Evolutionary conservation across 2,888 invertebrate genomes (phyloP).

Genomic region (Cancer borealis): DNA sequence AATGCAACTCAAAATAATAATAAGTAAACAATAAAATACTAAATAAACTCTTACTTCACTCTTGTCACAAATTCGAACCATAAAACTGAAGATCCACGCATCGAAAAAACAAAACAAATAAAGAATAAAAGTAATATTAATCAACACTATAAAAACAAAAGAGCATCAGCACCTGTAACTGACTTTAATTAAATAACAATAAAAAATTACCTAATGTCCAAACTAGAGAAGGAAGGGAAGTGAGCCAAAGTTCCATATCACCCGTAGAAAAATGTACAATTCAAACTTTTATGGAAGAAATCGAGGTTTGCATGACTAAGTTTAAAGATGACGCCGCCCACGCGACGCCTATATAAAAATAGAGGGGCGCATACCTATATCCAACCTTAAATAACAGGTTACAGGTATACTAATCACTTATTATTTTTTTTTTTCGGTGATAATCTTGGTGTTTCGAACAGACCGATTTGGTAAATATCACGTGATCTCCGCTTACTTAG

Average conservation of each 20-base stretch:
- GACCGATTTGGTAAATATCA: neutral
- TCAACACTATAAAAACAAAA: too few species aligned
- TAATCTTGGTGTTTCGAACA: slow-evolving; percentile 5
- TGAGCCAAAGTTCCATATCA: neutral
- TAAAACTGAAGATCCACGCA: too few species aligned
- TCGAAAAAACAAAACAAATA: too few species aligned
- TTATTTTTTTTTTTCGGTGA: neutral
- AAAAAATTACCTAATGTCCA: neutral
- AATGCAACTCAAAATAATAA: too few species aligned
- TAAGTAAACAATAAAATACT: too few species aligned
- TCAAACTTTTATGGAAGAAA: neutral
- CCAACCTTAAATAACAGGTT: neutral
- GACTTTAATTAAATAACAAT: neutral
- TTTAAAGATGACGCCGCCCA: neutral
- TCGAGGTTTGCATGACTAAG: neutral
- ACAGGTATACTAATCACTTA: neutral
- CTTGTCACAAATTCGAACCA: too few species aligned
- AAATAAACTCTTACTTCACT: too few species aligned
- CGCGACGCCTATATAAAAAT: neutral
- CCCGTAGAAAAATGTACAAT: neutral
- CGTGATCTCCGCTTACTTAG: neutral
- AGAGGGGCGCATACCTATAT: neutral
- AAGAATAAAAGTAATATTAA: too few species aligned
- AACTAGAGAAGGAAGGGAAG: slow-evolving; percentile 4
- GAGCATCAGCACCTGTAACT: too few species aligned